A percentile compares a stretch with the other conserved stretches of the same genome.
Conservation (phyloP, 2,797 vertebrate genomes). For the Sorex maritimensis region DNA sequence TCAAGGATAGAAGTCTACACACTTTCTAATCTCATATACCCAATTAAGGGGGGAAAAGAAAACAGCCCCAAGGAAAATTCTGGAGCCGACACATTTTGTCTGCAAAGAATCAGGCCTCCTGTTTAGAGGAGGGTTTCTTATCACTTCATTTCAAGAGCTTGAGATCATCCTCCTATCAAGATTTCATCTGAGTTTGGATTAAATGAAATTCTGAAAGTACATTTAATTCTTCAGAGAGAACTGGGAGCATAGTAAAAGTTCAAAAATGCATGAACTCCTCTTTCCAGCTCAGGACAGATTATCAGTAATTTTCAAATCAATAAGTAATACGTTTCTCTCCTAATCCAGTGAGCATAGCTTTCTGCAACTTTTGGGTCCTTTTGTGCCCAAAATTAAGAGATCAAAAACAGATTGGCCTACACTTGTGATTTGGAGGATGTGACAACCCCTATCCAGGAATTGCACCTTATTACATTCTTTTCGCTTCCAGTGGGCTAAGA, state of each 20-base stretch:
- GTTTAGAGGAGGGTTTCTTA: not conserved
- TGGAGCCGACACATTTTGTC: constrained; percentile 26
- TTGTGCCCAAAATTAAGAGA: no score
- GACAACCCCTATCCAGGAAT: no score
- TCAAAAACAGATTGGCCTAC: no score
- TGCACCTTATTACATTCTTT: no score
- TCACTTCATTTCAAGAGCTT: constrained; percentile 47
- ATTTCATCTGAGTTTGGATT: constrained; percentile 32
- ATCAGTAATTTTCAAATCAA: not conserved
- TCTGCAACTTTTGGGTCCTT: no score
- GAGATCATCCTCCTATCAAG: constrained; percentile 3
- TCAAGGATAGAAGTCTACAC: not conserved
- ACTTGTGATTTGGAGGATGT: no score
- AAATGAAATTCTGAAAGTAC: constrained; percentile 56
- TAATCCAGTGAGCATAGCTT: no score
- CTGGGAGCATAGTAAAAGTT: not conserved
- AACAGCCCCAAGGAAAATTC: constrained; percentile 61
- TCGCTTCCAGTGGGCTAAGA: no score
- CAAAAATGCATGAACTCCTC: constrained; percentile 16
- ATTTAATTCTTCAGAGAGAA: constrained; percentile 56
- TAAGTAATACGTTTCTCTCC: no score
- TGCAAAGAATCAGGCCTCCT: not conserved
- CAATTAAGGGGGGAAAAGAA: constrained; percentile 45
- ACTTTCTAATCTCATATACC: constrained; percentile 48
- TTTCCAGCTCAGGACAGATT: constrained; percentile 41